Evolutionary conservation across 2,888 invertebrate species (phyloP).

Genomic region (Pomacea canaliculata): DNA sequence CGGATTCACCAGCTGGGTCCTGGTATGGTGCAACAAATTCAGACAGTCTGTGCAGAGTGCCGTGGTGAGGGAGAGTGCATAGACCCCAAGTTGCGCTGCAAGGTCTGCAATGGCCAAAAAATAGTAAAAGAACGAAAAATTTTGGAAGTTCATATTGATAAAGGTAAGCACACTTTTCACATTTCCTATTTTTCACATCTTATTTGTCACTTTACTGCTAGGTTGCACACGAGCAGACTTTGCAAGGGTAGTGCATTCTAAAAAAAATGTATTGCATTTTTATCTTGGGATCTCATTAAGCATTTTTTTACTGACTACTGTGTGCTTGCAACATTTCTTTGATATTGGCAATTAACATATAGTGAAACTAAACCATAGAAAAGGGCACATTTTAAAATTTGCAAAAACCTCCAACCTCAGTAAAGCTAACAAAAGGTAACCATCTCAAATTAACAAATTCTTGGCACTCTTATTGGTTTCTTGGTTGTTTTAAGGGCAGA

Average conservation of each 20-base stretch:
- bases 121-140: slow-evolving; percentile 91
- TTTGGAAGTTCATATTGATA: slow-evolving; percentile 93
- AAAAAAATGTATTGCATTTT: too few species aligned
- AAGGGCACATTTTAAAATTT: too few species aligned
- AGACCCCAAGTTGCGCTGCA: slow-evolving; percentile 88
- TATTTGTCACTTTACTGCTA: neutral
- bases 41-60: slow-evolving; percentile 88
- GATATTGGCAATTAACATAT: too few species aligned
- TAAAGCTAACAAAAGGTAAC: too few species aligned
- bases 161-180: slow-evolving; percentile 62
- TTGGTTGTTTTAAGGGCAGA: too few species aligned
- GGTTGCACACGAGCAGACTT: neutral
- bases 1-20: slow-evolving; percentile 79
- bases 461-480: too few species aligned
- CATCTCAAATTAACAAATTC: too few species aligned
- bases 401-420: too few species aligned
- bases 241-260: neutral
- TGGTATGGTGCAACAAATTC: slow-evolving; percentile 90
- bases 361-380: too few species aligned
- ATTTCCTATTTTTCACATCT: neutral
- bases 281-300: too few species aligned
- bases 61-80: slow-evolving; percentile 78
- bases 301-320: too few species aligned
- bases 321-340: too few species aligned
- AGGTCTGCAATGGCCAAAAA: slow-evolving; percentile 91